Evolutionary conservation across 2,797 vertebrate species (phyloP), one percentile per base, ranked within the genome.

Genomic region (Mormyrops boulengeri): DNA sequence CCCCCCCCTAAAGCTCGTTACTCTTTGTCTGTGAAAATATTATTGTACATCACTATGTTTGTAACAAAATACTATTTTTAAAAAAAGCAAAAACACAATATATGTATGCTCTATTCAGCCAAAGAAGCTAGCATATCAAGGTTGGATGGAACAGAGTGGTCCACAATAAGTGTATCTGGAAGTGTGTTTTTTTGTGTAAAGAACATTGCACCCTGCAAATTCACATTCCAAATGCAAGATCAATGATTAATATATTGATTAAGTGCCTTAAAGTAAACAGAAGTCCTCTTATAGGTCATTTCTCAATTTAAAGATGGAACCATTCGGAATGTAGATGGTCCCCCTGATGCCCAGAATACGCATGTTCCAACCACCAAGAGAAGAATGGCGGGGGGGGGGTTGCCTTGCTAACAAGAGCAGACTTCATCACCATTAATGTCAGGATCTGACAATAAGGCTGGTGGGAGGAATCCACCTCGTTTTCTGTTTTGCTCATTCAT

Each of bases 161-260:
- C 50, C 85, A 53, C 30, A 55, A 55, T 55, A 55, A 55, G 9
- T 52, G 47, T 26, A 22, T 85, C 49, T 85, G 47, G 49, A 86
- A 30, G 47, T 47, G n/a, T 6, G 4, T 52, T 14, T 86, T 52
- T 52, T 47, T 50, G 19, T 8, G 1, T 85, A 85, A 85, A 85
- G 19, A 47, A 47, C 41, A 44, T 41, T 47, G 77, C 17, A 47
- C 14, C 1, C 1, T 30, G 66, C 6, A 73, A 88, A 88, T 77
- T 88, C 88, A 77, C 17, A 88, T 53, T 88, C 77, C 47, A 77
- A 66, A 52, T 38, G 26, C 26, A 47, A 82, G 77, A 82, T 69
- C 38, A 82, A 82, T 19, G 44, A 82, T n/a, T 47, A 41, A 47
- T 82, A 82, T 82, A 47, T 47, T 2, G 38, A 82, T 17, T 82